Percentiles rank a stretch among this genome's conserved stretches.
Evolutionary conservation across 64 coral and sea anemone species (phyloP).

Genomic region (Trachythela sp.): DNA sequence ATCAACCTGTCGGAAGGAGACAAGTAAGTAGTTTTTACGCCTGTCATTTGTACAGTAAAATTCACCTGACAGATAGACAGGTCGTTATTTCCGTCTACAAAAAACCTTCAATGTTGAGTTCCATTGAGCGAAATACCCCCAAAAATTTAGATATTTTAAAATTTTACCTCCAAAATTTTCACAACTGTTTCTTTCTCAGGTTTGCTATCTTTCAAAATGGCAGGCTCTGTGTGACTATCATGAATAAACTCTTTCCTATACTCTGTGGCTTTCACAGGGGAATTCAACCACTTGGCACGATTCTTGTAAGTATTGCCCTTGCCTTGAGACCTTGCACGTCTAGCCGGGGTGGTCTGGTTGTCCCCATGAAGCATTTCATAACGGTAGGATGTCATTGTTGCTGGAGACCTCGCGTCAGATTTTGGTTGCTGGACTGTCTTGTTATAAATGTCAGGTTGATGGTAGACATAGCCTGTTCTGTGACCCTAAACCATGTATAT

Average conservation of each 20-base stretch:
- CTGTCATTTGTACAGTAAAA: no score
- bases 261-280: slow-evolving; percentile 93
- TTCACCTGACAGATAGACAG: no score
- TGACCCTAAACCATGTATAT: slow-evolving; percentile 48
- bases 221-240: slow-evolving; percentile 59
- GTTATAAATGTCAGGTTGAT: slow-evolving; percentile 84
- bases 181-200: slow-evolving; percentile 72
- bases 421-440: slow-evolving; percentile 61
- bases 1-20: no score
- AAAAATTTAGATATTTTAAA: no score
- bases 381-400: slow-evolving; percentile 76
- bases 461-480: slow-evolving; percentile 88
- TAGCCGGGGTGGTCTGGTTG: slow-evolving; percentile 50
- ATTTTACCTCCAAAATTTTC: slow-evolving; percentile 65
- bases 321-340: slow-evolving; percentile 71
- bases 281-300: slow-evolving; percentile 91
- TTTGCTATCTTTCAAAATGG: slow-evolving; percentile 76
- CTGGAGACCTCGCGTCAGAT: slow-evolving; percentile 75
- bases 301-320: slow-evolving; percentile 95
- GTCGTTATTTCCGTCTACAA: no score
- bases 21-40: no score
- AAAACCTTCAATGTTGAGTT: no score
- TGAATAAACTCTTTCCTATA: slow-evolving; percentile 87
- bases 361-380: slow-evolving; percentile 75
- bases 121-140: no score